Conservation (phyloP, 2,113 vertebrate genomes). For the Aythya baeri region DNA sequence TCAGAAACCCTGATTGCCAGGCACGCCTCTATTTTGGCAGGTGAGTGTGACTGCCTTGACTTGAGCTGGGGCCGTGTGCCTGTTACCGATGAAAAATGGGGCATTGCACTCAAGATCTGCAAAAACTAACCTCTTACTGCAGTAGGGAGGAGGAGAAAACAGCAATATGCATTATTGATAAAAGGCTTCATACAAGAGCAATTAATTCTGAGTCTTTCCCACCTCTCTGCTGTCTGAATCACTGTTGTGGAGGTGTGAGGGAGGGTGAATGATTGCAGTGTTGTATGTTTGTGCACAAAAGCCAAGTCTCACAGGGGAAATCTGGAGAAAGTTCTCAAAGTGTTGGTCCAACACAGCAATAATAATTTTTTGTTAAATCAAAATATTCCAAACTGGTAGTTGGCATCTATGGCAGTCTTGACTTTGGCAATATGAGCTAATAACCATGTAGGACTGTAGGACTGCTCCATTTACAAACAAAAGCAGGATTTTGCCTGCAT, state of each 20-base stretch:
- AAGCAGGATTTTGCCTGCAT: not conserved
- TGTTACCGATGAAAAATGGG: not conserved
- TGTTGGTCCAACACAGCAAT: not conserved
- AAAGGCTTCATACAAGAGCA: not conserved
- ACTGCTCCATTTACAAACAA: not conserved
- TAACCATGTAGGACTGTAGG: not conserved
- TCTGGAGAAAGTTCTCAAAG: not conserved
- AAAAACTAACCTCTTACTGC: not conserved
- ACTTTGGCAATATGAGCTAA: not conserved
- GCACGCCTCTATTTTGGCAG: not conserved
- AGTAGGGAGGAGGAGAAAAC: not conserved
- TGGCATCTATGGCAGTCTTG: not conserved
- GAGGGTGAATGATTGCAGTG: not conserved
- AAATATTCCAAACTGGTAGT: not conserved
- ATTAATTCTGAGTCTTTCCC: not conserved
- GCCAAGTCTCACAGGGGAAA: not conserved
- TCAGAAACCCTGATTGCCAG: not conserved
- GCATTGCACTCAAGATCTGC: not conserved
- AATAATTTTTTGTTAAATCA: not conserved
- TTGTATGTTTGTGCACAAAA: slow-evolving; percentile 17
- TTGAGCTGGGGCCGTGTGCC: not conserved
- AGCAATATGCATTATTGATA: not conserved
- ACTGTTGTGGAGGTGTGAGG: slow-evolving; percentile 1
- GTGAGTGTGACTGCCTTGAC: not conserved
- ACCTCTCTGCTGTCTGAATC: slow-evolving; percentile 6